Evolutionary conservation across 1,140 invertebrate genomes (phyloP).

Genomic region (Saccostrea glomerata): DNA sequence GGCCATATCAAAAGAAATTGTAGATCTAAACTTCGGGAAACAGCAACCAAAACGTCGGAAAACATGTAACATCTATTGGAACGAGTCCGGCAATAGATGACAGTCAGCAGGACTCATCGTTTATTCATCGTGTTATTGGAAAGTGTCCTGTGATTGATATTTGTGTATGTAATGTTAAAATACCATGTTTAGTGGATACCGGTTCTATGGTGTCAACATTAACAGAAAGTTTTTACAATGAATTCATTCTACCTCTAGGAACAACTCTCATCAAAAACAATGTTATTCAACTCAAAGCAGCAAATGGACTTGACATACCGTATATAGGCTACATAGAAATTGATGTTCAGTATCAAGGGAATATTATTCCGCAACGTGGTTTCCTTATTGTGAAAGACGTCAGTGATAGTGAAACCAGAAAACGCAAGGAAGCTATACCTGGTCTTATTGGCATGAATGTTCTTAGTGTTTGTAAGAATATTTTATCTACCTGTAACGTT

Average conservation of each 20-base stretch:
- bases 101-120: too few species aligned
- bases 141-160: constrained; percentile 32
- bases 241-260: not conserved
- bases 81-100: too few species aligned
- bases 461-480: not conserved
- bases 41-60: too few species aligned
- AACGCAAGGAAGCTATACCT: constrained; percentile 33
- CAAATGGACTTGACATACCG: constrained; percentile 48
- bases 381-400: constrained; percentile 33
- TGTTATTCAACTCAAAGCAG: too few species aligned
- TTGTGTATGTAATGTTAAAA: not conserved
- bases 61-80: too few species aligned
- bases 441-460: constrained; percentile 45
- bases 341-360: not conserved
- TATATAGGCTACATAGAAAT: constrained; percentile 46
- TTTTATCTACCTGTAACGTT: constrained; percentile 6
- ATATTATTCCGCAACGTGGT: too few species aligned
- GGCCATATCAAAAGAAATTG: too few species aligned
- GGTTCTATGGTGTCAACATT: constrained; percentile 40
- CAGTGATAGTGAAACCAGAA: not conserved
- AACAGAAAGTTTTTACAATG: constrained; percentile 31
- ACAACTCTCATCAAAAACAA: not conserved
- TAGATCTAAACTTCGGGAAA: too few species aligned
- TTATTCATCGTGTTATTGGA: too few species aligned
- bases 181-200: constrained; percentile 36